Conservation (phyloP, 2,888 invertebrate species). For the Drosophila nr. perissopoda region DNA sequence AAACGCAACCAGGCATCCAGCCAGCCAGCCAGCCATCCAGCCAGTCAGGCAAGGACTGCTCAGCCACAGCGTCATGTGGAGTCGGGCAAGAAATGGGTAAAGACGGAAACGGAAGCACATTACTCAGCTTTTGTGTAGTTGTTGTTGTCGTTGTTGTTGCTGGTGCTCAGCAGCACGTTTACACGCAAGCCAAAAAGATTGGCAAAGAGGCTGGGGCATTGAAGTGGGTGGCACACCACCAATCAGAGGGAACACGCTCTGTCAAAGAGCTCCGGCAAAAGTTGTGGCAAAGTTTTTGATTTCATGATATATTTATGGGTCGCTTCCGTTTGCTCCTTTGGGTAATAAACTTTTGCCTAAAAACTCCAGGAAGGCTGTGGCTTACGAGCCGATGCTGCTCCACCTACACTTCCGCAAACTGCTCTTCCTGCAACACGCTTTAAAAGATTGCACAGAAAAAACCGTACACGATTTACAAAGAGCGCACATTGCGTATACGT, state of each 20-base stretch:
- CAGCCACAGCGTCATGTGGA: conserved; percentile 29
- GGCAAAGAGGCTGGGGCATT: conserved; percentile 3
- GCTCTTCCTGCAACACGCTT: conserved; percentile 30
- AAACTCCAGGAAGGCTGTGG: conserved; percentile 46
- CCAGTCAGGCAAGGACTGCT: conserved; percentile 17
- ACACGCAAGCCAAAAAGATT: conserved; percentile 64
- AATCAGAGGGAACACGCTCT: conserved; percentile 63
- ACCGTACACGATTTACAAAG: background rate
- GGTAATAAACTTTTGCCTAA: conserved; percentile 69
- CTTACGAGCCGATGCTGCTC: conserved; percentile 7
- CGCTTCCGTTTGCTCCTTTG: conserved; percentile 69
- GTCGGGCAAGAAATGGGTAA: conserved; percentile 35
- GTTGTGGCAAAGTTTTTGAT: conserved; percentile 79
- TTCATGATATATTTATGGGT: conserved; percentile 81
- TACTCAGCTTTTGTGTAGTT: conserved; percentile 52
- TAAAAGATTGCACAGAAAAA: conserved; percentile 43
- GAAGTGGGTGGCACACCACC: conserved; percentile 33
- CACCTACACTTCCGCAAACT: background rate
- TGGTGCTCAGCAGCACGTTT: conserved; percentile 55
- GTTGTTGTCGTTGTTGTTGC: conserved; percentile 14
- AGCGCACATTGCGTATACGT: conserved; percentile 40
- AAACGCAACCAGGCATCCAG: background rate
- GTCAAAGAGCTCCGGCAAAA: conserved; percentile 55
- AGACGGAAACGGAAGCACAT: conserved; percentile 72
- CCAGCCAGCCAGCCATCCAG: conserved; percentile 1